A percentile compares a stretch with the other conserved stretches of the same genome.
These are phyloP conservation scores for Channallabes apus DNA, from an alignment of 2,797 vertebrate species.

Conservation along the genomic window DNA sequence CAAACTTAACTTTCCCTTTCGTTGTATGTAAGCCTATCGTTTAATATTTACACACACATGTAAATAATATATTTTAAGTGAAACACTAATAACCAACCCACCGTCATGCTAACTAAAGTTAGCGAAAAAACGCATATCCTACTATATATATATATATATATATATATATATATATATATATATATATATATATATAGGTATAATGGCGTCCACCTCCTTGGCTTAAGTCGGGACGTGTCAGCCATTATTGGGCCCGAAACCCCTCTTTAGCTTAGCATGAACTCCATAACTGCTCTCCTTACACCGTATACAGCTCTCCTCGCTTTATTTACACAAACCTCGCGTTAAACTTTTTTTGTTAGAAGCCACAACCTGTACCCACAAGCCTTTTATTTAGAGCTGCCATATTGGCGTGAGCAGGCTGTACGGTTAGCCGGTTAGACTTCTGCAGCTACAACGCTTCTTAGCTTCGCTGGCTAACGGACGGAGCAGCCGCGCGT, in stretches of 20 bases:
- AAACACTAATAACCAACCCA: background rate
- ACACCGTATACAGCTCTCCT: background rate
- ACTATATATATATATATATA: no score
- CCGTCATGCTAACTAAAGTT: background rate
- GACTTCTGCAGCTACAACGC: background rate
- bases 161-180: background rate
- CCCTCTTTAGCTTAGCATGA: background rate
- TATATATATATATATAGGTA: background rate
- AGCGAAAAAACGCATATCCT: background rate
- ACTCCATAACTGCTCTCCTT: background rate
- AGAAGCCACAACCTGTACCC: no score
- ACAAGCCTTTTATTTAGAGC: background rate
- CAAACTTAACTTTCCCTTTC: background rate
- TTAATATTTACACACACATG: background rate
- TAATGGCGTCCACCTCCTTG: conserved; percentile 41
- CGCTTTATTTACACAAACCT: background rate
- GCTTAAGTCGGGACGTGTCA: conserved; percentile 47
- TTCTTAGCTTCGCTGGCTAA: background rate
- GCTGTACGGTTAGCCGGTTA: conserved; percentile 4
- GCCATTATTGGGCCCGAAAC: conserved; percentile 55
- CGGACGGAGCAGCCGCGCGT: background rate
- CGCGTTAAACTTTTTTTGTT: background rate
- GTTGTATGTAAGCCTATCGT: background rate
- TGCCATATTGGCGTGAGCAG: background rate
- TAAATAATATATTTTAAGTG: background rate